phyloP scores from a whole-genome alignment of 2,113 vertebrate species.

The Centrocercus urophasianus region DNA sequence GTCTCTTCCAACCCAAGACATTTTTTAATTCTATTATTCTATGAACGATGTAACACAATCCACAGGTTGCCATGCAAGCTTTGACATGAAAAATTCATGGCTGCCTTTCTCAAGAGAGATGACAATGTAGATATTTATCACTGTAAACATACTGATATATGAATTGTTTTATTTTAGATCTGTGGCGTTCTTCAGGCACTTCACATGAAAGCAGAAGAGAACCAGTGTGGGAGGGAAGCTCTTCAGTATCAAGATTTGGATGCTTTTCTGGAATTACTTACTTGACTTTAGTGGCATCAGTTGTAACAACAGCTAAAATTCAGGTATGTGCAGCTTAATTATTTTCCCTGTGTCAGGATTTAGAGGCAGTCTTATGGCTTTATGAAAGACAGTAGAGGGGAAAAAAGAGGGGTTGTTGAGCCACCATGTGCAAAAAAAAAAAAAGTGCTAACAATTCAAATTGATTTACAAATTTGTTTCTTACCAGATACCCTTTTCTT shows the following conservation, averaged over 20 bases:
- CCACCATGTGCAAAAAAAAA: background rate
- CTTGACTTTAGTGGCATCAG: background rate
- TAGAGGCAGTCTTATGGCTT: background rate
- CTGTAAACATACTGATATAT: background rate
- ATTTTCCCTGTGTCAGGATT: background rate
- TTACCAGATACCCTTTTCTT: background rate
- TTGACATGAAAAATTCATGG: slow-evolving; percentile 21
- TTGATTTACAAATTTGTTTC: background rate
- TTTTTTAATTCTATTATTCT: background rate
- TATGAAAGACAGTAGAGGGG: background rate
- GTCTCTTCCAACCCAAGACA: background rate
- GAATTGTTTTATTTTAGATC: slow-evolving; percentile 33
- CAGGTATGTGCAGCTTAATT: background rate
- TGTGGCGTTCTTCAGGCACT: background rate
- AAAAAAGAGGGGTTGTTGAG: background rate
- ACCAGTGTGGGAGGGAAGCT: background rate
- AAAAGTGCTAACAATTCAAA: background rate
- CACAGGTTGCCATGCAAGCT: background rate
- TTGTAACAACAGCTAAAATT: background rate
- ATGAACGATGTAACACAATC: background rate
- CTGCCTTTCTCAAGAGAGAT: background rate
- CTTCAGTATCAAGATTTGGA: background rate
- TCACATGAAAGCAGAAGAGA: background rate
- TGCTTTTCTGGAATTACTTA: background rate
- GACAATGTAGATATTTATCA: slow-evolving; percentile 5